phyloP scores from a whole-genome alignment of 2,113 vertebrate species.

The Lanius ludovicianus region DNA sequence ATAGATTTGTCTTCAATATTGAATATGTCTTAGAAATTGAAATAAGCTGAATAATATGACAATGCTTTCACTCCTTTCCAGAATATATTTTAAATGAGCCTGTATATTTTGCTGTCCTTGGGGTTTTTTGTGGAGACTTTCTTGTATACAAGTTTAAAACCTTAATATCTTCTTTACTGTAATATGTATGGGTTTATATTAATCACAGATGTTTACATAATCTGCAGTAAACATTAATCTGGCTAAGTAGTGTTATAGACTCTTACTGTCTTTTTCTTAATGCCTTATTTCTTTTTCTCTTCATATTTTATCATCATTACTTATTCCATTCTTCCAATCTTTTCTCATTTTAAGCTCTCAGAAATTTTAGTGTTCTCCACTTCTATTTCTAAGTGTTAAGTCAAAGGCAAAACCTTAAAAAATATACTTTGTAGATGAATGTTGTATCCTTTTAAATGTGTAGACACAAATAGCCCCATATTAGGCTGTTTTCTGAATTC shows the following conservation, averaged over 20 bases:
- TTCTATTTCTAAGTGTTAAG: neutral
- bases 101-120: neutral
- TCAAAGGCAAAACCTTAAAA: neutral
- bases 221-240: neutral
- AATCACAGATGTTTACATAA: neutral
- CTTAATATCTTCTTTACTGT: neutral
- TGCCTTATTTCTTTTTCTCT: neutral
- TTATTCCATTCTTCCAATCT: neutral
- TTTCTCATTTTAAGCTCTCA: neutral
- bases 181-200: neutral
- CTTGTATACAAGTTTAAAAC: neutral
- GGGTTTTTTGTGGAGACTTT: neutral
- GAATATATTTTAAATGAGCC: neutral
- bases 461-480: neutral
- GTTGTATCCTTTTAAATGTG: fast-evolving
- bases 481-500: neutral
- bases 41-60: neutral
- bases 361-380: neutral
- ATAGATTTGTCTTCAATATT: neutral
- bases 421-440: neutral
- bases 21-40: neutral
- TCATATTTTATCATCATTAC: neutral
- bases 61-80: neutral
- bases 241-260: neutral
- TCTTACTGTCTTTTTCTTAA: neutral